Evolutionary conservation across 2,113 vertebrate species (phyloP).

Genomic region (Acrocephalus arundinaceus): DNA sequence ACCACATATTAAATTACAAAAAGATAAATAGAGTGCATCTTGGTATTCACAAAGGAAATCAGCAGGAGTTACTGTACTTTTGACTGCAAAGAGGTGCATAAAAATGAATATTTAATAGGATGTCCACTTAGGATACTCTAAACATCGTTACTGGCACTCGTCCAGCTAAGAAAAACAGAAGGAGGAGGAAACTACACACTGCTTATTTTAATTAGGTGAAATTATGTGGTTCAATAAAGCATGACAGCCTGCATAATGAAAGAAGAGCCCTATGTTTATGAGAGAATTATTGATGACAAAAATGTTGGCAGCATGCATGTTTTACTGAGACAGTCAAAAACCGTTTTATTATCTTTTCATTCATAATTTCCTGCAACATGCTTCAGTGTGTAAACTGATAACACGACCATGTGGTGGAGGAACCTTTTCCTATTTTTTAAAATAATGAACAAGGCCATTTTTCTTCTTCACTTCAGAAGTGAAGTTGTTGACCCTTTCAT

Average conservation of each 20-base stretch:
- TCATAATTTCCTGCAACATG: constrained; percentile 61
- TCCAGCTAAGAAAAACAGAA: constrained; percentile 55
- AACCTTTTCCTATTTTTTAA: neutral
- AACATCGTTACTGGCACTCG: constrained; percentile 59
- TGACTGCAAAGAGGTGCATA: neutral
- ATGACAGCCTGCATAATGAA: constrained; percentile 66
- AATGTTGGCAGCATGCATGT: constrained; percentile 30
- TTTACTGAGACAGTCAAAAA: constrained; percentile 37
- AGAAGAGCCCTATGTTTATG: constrained; percentile 61
- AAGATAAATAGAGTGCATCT: constrained; percentile 31
- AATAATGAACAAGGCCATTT: neutral
- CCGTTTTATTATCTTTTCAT: constrained; percentile 64
- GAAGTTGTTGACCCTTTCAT: neutral
- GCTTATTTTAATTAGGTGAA: constrained; percentile 77
- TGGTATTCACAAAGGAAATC: constrained; percentile 26
- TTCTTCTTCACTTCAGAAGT: neutral
- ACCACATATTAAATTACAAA: neutral
- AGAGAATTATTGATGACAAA: constrained; percentile 70
- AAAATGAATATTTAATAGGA: constrained; percentile 65
- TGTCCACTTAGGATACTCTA: constrained; percentile 65
- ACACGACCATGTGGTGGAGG: neutral
- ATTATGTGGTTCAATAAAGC: constrained; percentile 76
- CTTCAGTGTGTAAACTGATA: constrained; percentile 51
- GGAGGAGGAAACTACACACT: constrained; percentile 29
- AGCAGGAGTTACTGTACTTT: neutral